Evolutionary conservation across 2,797 vertebrate species (phyloP).

Genomic region (Decapterus maruadsi): DNA sequence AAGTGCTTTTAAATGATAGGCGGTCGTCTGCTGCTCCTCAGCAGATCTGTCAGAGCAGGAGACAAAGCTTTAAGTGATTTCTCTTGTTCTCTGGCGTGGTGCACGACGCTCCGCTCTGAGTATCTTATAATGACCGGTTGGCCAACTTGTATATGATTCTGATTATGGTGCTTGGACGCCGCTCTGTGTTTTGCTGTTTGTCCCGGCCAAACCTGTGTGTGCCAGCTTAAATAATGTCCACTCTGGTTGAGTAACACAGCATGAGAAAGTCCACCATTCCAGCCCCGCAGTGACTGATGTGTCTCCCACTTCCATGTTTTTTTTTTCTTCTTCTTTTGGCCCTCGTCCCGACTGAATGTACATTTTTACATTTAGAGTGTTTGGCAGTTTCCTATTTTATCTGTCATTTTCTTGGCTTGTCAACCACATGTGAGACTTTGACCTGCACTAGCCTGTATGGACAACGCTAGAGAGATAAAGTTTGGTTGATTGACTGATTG

Average conservation of each 20-base stretch:
- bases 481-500: too few relatives aligned
- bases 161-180: slow-evolving; percentile 72
- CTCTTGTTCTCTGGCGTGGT: slow-evolving; percentile 40
- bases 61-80: slow-evolving; percentile 50
- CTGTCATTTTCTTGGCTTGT: too few relatives aligned
- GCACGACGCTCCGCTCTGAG: slow-evolving; percentile 46
- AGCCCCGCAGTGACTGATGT: slow-evolving; percentile 39
- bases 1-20: slow-evolving; percentile 51
- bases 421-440: too few relatives aligned
- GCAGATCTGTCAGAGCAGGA: slow-evolving; percentile 54
- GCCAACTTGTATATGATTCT: slow-evolving; percentile 73
- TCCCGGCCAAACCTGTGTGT: slow-evolving; percentile 46
- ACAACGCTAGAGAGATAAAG: too few relatives aligned
- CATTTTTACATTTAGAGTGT: slow-evolving; percentile 41
- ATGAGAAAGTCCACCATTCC: slow-evolving; percentile 62
- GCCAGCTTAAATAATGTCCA: slow-evolving; percentile 76
- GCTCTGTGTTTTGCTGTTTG: slow-evolving; percentile 70
- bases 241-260: slow-evolving; percentile 65
- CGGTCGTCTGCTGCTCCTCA: slow-evolving; percentile 29
- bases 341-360: slow-evolving; percentile 20
- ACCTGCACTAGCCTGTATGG: too few relatives aligned
- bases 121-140: slow-evolving; percentile 78
- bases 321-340: slow-evolving; percentile 5
- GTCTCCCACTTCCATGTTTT: slow-evolving; percentile 22
- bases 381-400: slow-evolving; percentile 7